These are phyloP conservation scores for Liopterus haemorrhoidalis DNA, from an alignment of 2,888 invertebrate species.

Conservation along the genomic window DNA sequence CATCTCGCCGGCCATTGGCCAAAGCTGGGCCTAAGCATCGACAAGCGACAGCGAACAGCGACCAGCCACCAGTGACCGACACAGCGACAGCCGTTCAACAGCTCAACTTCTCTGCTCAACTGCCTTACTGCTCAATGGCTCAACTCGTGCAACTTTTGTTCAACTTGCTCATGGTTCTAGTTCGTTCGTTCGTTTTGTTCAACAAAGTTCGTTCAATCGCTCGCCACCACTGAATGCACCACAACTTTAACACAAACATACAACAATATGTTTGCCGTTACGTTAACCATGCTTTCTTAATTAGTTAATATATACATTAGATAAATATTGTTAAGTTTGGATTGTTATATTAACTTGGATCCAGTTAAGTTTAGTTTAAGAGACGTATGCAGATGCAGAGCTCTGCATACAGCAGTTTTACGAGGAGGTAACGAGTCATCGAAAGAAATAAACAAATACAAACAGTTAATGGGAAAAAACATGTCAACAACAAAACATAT, in stretches of 20 bases:
- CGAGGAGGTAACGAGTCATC: slow-evolving; percentile 48
- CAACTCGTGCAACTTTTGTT: slow-evolving; percentile 22
- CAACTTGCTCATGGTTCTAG: slow-evolving; percentile 25
- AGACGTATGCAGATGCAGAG: slow-evolving; percentile 15
- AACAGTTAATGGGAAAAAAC: slow-evolving; percentile 38
- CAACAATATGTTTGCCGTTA: slow-evolving; percentile 27
- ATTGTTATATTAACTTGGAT: slow-evolving; percentile 5
- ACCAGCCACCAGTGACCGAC: slow-evolving; percentile 33
- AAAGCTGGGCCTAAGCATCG: slow-evolving; percentile 14
- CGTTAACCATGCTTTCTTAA: no score
- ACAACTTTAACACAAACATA: slow-evolving; percentile 42
- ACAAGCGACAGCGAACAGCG: slow-evolving; percentile 12
- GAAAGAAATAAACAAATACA: slow-evolving; percentile 36
- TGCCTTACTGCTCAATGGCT: slow-evolving; percentile 26
- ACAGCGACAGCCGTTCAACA: slow-evolving; percentile 20
- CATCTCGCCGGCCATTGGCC: slow-evolving; percentile 14
- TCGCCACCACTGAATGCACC: slow-evolving; percentile 44
- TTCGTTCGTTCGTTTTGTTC: slow-evolving; percentile 33
- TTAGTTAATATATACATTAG: no score
- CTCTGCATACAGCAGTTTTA: slow-evolving; percentile 33
- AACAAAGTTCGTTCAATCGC: no score
- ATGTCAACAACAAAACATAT: slow-evolving; percentile 48
- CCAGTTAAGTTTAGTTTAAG: slow-evolving; percentile 19
- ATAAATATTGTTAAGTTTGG: neutral
- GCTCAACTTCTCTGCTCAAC: slow-evolving; percentile 12